Conservation (phyloP, 1,140 invertebrate genomes). For the Drosophila pectinifera region DNA sequence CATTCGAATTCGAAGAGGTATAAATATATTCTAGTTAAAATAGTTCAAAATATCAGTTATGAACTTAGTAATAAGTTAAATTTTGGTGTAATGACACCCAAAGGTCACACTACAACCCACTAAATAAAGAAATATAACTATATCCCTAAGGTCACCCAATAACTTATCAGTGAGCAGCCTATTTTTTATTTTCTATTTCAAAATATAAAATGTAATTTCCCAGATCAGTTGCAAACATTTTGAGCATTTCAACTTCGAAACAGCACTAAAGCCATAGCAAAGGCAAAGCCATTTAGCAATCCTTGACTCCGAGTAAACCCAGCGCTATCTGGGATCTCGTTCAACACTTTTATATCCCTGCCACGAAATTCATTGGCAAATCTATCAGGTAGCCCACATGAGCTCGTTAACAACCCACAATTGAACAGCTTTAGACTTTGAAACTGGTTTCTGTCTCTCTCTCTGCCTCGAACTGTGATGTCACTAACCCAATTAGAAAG, state of each 20-base stretch:
- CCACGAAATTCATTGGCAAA: slow-evolving; percentile 26
- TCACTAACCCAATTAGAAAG: slow-evolving; percentile 54
- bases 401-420: slow-evolving; percentile 8
- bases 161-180: no score
- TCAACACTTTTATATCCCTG: slow-evolving; percentile 27
- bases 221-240: neutral
- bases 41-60: neutral
- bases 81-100: no score
- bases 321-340: slow-evolving; percentile 8
- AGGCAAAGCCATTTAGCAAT: slow-evolving; percentile 21
- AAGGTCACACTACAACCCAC: no score
- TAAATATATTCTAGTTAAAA: neutral
- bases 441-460: slow-evolving; percentile 33
- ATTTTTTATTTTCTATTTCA: neutral
- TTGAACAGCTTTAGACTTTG: slow-evolving; percentile 16
- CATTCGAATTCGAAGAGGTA: neutral
- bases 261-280: neutral
- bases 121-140: no score
- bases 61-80: no score
- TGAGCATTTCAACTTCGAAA: neutral
- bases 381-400: slow-evolving; percentile 25
- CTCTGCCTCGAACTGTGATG: slow-evolving; percentile 25
- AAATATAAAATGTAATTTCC: neutral
- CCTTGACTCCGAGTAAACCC: slow-evolving; percentile 44
- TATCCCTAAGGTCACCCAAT: no score